Conservation (phyloP, 2,888 invertebrate species). For the Melieria omissa region DNA sequence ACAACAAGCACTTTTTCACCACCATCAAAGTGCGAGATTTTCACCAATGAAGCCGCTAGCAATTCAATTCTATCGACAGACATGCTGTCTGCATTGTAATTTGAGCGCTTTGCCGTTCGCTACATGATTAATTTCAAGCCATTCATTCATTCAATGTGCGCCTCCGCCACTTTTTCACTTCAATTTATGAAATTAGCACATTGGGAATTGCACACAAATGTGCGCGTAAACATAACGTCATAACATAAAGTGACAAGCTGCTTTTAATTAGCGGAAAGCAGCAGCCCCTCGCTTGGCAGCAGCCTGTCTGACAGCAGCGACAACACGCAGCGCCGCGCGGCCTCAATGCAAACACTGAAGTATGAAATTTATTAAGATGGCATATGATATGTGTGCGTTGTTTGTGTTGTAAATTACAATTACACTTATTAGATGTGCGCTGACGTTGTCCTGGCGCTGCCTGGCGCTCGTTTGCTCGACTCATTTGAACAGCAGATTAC, state of each 20-base stretch:
- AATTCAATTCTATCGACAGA: no score
- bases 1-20: no score
- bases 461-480: conserved; percentile 1
- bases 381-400: conserved; percentile 18
- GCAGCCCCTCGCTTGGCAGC: not conserved
- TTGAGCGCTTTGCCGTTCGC: no score
- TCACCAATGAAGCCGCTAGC: no score
- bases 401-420: not conserved
- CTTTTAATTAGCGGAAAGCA: conserved; percentile 25
- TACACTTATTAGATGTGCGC: not conserved
- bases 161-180: not conserved
- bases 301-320: not conserved
- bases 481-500: not conserved
- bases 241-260: conserved; percentile 12
- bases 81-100: no score
- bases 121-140: no score
- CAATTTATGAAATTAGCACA: conserved; percentile 3
- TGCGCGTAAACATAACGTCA: not conserved
- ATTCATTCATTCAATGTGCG: no score
- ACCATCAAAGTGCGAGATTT: no score
- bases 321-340: not conserved
- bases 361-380: conserved; percentile 24
- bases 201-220: not conserved
- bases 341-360: not conserved
- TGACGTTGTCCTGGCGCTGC: conserved; percentile 17